Conservation (phyloP, 1,140 invertebrate species). For the Heliconius nattereri region DNA sequence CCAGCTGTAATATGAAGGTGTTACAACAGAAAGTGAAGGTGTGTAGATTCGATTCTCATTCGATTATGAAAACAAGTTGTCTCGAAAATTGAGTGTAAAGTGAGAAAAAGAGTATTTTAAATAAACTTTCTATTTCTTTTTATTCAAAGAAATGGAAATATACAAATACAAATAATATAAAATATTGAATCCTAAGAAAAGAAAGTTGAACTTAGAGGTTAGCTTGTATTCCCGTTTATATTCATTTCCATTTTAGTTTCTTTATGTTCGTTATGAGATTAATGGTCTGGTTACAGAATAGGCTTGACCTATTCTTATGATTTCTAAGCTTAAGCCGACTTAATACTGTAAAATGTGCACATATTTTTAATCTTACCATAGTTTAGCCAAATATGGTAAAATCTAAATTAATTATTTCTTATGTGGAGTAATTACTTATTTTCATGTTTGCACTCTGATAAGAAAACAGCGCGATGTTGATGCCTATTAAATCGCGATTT, state of each 20-base stretch:
- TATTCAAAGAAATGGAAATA: background rate
- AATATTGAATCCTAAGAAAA: background rate
- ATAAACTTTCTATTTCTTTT: too few relatives aligned
- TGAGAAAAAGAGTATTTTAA: too few relatives aligned
- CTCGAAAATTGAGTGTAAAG: too few relatives aligned
- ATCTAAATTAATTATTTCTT: background rate
- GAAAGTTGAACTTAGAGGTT: background rate
- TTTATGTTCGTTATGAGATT: conserved; percentile 20
- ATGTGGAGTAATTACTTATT: background rate
- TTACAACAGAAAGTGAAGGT: too few relatives aligned
- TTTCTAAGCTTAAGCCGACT: background rate
- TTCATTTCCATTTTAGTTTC: conserved; percentile 22
- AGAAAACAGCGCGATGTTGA: background rate
- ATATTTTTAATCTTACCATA: background rate
- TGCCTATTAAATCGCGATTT: background rate
- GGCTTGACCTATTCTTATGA: conserved; percentile 4
- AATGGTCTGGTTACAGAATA: conserved; percentile 2
- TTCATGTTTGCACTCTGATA: background rate
- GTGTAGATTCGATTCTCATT: too few relatives aligned
- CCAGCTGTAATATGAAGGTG: too few relatives aligned
- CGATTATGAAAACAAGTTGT: too few relatives aligned
- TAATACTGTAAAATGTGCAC: background rate
- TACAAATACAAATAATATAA: background rate
- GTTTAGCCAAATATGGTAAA: background rate
- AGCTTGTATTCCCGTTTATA: conserved; percentile 68